Evolutionary conservation across 1,140 invertebrate genomes (phyloP), one percentile per base, ranked within the genome.

Genomic region (Papilio glaucus): DNA sequence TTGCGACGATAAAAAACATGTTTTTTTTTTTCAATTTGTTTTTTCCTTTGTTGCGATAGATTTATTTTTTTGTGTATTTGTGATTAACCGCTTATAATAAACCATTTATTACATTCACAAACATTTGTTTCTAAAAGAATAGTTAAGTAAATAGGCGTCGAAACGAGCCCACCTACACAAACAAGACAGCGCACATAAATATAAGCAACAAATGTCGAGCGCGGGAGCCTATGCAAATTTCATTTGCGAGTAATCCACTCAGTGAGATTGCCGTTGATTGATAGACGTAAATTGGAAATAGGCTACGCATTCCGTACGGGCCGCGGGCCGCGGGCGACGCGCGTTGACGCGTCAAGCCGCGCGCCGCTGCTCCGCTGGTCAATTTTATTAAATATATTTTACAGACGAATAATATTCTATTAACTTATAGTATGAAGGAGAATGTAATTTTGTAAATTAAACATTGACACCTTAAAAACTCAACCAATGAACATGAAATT

Each of bases 231-330:
- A 95, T 94, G 94, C 94, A 94, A 95, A 95, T 94, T 94, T 93
- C 94, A 94, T 94, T 94, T 94, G 87, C 87, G 84, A 85, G 93
- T 94, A 94, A 95, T 94, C 94, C 94, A 94, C 93, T 94, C 93
- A 91, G 88, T 83, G 93, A 91, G 94, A 94, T 94, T 94, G 94
- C 92, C 92, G 89, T 89, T 94, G 94, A 95, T 94, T 94, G 94
- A 95, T 94, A 94, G 94, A 93, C 93, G 94, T 90, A 94, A 94
- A 95, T 95, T 95, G 94, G 94, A 94, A 94, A 94, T 91, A 91
- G 90, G 88, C 86, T 87, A 77, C 78, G 83, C 75, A 77, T 74
- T 79, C 73, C 78, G 71, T 62, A 26, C 38, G 53, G 72, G 74
- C 72, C n/a, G n/a, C n/a, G n/a, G 74, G 71, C 75, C 80, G 83